Evolutionary conservation across 2,113 vertebrate species (phyloP), one percentile per base, ranked within the genome.

Genomic region (Pedetes capensis): DNA sequence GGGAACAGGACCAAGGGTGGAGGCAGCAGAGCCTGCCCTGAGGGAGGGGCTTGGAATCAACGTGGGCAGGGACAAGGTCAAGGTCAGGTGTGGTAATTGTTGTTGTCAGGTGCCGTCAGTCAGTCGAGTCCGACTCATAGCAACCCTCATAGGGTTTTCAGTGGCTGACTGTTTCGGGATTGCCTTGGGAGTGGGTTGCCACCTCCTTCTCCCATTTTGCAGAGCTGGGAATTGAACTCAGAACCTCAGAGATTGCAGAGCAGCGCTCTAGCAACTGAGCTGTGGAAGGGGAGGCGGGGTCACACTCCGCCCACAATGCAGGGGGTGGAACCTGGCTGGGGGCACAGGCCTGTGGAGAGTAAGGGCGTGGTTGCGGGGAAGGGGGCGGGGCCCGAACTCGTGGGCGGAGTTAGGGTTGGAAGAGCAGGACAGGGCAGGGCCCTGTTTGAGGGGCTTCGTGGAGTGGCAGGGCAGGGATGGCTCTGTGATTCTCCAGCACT

Each of bases 81-180:
- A 57, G n/a, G 84, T 78, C 32, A 27, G 0, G 0, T 5, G 42
- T 8, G 8, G 12, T 11, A 23, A 32, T 11, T 0, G 42, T n/a
- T n/a, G n/a, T n/a, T n/a, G n/a, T n/a, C n/a, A n/a, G n/a, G n/a
- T n/a, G n/a, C n/a, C n/a, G n/a, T n/a, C n/a, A n/a, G n/a, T n/a
- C n/a, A n/a, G n/a, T n/a, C n/a, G n/a, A n/a, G n/a, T n/a, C n/a
- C n/a, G n/a, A n/a, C n/a, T n/a, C n/a, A n/a, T n/a, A n/a, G n/a
- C n/a, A n/a, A n/a, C n/a, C n/a, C n/a, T n/a, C n/a, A n/a, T n/a
- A n/a, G n/a, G n/a, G n/a, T n/a, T n/a, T n/a, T n/a, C n/a, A n/a
- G n/a, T n/a, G n/a, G n/a, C n/a, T n/a, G n/a, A n/a, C n/a, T n/a
- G n/a, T n/a, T n/a, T n/a, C n/a, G n/a, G n/a, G n/a, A n/a, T n/a